Base-by-base conservation (phyloP, 2,888 invertebrate species). In the Platycheirus albimanus region DNA sequence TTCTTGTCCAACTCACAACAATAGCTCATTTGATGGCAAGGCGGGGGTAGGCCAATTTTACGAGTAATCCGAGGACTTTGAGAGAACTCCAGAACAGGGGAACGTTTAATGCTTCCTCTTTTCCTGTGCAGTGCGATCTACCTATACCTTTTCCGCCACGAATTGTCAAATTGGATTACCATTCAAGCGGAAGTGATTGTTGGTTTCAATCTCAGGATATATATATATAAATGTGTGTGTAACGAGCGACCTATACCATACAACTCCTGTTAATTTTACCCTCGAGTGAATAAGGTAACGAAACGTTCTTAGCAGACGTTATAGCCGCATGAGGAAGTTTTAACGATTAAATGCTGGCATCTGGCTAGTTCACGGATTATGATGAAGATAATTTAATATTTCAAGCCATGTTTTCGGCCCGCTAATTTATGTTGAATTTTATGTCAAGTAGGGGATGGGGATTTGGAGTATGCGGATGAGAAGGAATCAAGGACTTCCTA, bases 291-390 rank as follows among this genome's bases (percentile, higher is more conserved):
- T 69, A 33, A 20, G 28, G n/a, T 45, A 20, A 28, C 15, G 38
- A 58, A 30, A 54, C 61, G 38, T 71, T 61, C 19, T n/a, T n/a
- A n/a, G 7, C 49, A 70, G 49, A 28, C 43, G 15, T 58, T 36
- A 58, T 41, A 30, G 30, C 19, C 28, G 41, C 6, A 54, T 52
- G 66, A 51, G 19, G 2, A 70, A 64, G 24, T n/a, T 17, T n/a
- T 52, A 71, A 66, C 71, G 58, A 76, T 71, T 76, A 71, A 81
- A 81, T 76, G 61, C 33, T 75, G 33, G 71, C 80, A 81, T 81
- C 80, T 76, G 80, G 75, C 70, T 66, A 76, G 70, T 81, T 81
- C 75, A 61, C 75, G 64, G 80, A 76, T 81, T 71, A 76, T 54
- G 49, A 76, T 52, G 49, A 51, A 28, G 66, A 75, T 71, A 75